Percentiles rank a stretch among this genome's conserved stretches.
Evolutionary conservation across 1,140 invertebrate genomes (phyloP).

Genomic region (Diachasmimorpha longicaudata): DNA sequence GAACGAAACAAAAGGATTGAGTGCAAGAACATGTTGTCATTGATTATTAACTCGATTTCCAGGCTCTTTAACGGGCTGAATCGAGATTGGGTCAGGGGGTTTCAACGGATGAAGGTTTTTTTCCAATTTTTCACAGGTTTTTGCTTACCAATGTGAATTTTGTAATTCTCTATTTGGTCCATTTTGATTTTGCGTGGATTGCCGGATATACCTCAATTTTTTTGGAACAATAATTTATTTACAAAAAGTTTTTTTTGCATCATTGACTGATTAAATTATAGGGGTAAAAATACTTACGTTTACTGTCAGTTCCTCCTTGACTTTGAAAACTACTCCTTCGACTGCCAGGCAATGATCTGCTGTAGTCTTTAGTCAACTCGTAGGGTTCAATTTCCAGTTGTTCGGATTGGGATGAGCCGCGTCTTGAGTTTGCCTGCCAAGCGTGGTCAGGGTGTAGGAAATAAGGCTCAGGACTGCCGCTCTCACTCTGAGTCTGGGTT

Average conservation of each 20-base stretch:
- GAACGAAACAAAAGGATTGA: not conserved
- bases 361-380: constrained; percentile 84
- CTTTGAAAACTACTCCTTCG: constrained; percentile 81
- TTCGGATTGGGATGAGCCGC: constrained; percentile 85
- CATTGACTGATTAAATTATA: no score
- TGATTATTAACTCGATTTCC: constrained; percentile 5
- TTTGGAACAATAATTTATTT: not conserved
- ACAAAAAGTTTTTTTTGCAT: no score
- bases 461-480: constrained; percentile 63
- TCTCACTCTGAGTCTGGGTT: constrained; percentile 59
- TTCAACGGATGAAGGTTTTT: not conserved
- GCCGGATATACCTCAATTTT: not conserved
- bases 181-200: not conserved
- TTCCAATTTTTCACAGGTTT: not conserved
- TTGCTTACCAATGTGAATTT: not conserved
- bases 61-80: not conserved
- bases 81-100: not conserved
- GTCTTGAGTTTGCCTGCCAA: constrained; percentile 74
- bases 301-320: constrained; percentile 55
- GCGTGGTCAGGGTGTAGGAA: constrained; percentile 85
- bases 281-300: constrained; percentile 45
- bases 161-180: not conserved
- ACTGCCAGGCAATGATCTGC: constrained; percentile 81
- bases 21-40: not conserved
- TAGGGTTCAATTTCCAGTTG: constrained; percentile 85